Conservation (phyloP, 2,113 vertebrate species). For the Aspiorhynchus laticeps region DNA sequence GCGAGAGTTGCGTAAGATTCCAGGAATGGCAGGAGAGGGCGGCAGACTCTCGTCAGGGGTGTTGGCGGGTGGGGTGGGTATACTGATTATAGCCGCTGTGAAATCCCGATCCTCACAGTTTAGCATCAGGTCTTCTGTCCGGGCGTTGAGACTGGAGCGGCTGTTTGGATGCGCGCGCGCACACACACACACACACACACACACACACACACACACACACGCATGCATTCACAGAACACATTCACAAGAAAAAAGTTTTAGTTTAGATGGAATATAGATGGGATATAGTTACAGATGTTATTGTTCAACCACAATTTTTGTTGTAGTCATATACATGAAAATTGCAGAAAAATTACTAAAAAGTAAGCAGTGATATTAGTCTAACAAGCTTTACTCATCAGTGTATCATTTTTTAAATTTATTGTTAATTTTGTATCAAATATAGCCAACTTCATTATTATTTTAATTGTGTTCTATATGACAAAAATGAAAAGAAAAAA, state of each 20-base stretch:
- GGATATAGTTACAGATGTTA: neutral
- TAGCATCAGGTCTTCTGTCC: slow-evolving; percentile 80
- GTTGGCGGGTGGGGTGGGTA: slow-evolving; percentile 88
- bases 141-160: slow-evolving; percentile 89
- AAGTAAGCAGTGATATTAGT: neutral
- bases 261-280: neutral
- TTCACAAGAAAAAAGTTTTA: neutral
- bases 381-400: neutral
- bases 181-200: neutral
- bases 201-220: no score
- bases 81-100: slow-evolving; percentile 89
- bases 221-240: neutral
- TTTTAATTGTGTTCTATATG: neutral
- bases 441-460: neutral
- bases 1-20: slow-evolving; percentile 82
- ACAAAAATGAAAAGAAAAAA: neutral
- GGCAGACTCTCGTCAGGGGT: slow-evolving; percentile 85
- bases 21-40: slow-evolving; percentile 74
- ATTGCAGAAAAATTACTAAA: neutral
- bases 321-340: neutral
- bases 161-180: slow-evolving; percentile 62
- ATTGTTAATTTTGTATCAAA: neutral
- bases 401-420: neutral
- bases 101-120: slow-evolving; percentile 86
- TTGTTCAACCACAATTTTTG: neutral